These are phyloP conservation scores for Acleris literana DNA, from an alignment of 2,888 invertebrate species.

Conservation along the genomic window DNA sequence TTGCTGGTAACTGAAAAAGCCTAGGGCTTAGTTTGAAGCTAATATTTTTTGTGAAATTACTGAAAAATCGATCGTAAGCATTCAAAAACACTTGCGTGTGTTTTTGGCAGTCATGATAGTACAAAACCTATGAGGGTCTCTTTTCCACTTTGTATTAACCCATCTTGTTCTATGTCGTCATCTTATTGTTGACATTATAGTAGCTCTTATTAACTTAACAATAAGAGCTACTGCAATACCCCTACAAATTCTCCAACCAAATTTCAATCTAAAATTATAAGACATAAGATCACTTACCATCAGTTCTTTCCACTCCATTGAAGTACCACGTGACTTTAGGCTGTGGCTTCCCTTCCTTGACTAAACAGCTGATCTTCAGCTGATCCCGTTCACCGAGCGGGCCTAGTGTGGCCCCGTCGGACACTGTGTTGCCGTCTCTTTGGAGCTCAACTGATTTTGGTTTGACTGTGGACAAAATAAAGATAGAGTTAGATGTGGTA, in stretches of 20 bases:
- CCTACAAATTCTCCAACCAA: not conserved
- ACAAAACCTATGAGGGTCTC: no score
- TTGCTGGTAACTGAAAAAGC: no score
- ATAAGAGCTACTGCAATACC: not conserved
- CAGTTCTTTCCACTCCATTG: slow-evolving; percentile 86
- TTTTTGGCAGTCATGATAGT: no score
- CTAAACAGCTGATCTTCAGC: slow-evolving; percentile 88
- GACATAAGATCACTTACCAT: slow-evolving; percentile 66
- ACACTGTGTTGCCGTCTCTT: slow-evolving; percentile 85
- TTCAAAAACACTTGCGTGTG: no score
- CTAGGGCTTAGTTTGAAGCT: no score
- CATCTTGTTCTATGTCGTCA: no score
- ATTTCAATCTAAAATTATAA: no score
- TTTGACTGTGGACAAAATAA: slow-evolving; percentile 86
- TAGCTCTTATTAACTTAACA: not conserved
- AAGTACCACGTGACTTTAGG: slow-evolving; percentile 94
- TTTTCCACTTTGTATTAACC: no score
- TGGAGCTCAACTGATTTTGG: slow-evolving; percentile 90
- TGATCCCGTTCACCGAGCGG: slow-evolving; percentile 88
- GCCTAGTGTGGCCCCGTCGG: slow-evolving; percentile 86
- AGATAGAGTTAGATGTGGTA: not conserved
- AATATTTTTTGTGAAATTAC: no score
- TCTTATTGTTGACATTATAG: no score
- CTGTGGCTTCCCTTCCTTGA: slow-evolving; percentile 92
- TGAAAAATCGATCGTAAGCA: no score